A percentile compares a stretch with the other conserved stretches of the same genome.
Conservation (phyloP, 2,797 vertebrate genomes). For the Gymnoscopelus microlampas region DNA sequence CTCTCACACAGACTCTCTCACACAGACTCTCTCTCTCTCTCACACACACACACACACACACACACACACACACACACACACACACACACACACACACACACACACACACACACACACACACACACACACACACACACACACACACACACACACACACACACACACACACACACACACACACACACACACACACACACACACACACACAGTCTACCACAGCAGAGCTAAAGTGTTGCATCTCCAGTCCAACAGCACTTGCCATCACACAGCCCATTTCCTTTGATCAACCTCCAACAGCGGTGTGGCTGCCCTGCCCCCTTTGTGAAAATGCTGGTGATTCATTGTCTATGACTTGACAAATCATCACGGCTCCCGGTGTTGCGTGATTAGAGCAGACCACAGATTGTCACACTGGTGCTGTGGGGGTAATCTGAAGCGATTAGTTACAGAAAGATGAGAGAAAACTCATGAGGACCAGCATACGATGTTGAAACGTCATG, state of each 20-base stretch:
- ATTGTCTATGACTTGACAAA: background rate
- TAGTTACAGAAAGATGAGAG: no score
- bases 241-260: no score
- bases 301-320: background rate
- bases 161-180: background rate
- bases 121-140: background rate
- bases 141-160: background rate
- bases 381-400: background rate
- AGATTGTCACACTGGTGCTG: background rate
- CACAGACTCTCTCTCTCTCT: background rate
- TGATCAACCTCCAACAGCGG: background rate
- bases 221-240: no score
- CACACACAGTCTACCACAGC: background rate
- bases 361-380: background rate
- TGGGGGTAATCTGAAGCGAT: no score
- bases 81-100: background rate
- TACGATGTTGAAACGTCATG: no score
- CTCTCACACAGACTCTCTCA: background rate
- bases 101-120: background rate
- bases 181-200: background rate
- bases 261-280: background rate
- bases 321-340: slow-evolving; percentile 11
- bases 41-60: background rate
- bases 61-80: background rate
- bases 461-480: no score